Evolutionary conservation across 2,797 vertebrate species (phyloP).

Genomic region (Poecilia picta): DNA sequence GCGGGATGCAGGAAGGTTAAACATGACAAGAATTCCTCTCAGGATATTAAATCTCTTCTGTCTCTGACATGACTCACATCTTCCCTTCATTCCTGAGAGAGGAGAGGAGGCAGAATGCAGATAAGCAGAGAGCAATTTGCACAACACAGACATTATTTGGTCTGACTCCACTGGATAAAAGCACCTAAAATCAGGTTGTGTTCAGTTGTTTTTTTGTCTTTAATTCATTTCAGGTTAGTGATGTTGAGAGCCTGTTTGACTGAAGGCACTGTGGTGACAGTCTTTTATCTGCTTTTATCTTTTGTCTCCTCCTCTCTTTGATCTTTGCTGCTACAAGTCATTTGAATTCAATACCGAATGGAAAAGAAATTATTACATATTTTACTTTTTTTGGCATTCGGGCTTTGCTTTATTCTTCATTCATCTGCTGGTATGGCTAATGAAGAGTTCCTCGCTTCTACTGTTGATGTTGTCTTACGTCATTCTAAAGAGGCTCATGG

Average conservation of each 20-base stretch:
- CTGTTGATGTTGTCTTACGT: not conserved
- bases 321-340: slow-evolving; percentile 49
- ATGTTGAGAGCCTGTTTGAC: slow-evolving; percentile 9
- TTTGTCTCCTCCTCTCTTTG: slow-evolving; percentile 58
- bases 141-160: not conserved
- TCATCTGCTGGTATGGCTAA: slow-evolving; percentile 13
- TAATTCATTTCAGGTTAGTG: slow-evolving; percentile 19
- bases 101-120: slow-evolving; percentile 17
- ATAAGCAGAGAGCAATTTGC: slow-evolving; percentile 21
- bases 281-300: slow-evolving; percentile 58
- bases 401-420: slow-evolving; percentile 3
- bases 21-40: slow-evolving; percentile 44
- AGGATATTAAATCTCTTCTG: slow-evolving; percentile 38
- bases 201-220: slow-evolving; percentile 3
- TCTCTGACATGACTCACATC: not conserved
- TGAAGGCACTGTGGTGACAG: slow-evolving; percentile 42
- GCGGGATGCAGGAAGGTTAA: slow-evolving; percentile 21
- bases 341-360: slow-evolving; percentile 31
- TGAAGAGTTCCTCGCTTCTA: not conserved
- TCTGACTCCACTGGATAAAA: slow-evolving; percentile 8
- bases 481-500: not conserved
- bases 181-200: not conserved
- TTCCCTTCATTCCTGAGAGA: slow-evolving; percentile 11
- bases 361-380: slow-evolving; percentile 15
- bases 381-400: slow-evolving; percentile 11